Percentiles rank a stretch among this genome's conserved stretches.
phyloP scores from a whole-genome alignment of 2,888 invertebrate genomes.

The Prenolepis imparis region DNA sequence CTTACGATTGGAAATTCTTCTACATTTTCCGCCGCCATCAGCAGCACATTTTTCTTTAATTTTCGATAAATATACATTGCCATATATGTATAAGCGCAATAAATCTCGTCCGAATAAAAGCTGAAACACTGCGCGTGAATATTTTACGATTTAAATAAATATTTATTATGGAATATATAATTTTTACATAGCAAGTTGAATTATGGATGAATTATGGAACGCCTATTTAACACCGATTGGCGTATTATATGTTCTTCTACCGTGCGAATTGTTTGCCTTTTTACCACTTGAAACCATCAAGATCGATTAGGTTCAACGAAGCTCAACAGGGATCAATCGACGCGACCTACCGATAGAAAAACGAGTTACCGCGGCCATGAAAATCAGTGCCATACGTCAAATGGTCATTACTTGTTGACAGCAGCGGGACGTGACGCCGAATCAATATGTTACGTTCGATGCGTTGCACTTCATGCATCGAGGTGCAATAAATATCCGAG shows the following conservation, averaged over 20 bases:
- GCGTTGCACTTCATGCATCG: constrained; percentile 42
- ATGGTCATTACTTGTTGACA: constrained; percentile 50
- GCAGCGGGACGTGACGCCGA: constrained; percentile 44
- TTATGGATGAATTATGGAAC: neutral
- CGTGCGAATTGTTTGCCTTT: constrained; percentile 13
- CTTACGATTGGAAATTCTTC: constrained; percentile 15
- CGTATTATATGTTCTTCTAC: neutral
- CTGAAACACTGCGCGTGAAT: neutral
- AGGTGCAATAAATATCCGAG: constrained; percentile 48
- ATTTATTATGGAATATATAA: neutral
- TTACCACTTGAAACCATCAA: constrained; percentile 1
- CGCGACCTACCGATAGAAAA: constrained; percentile 28
- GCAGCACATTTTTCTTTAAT: neutral
- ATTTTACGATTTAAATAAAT: neutral
- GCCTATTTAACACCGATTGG: neutral
- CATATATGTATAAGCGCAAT: neutral
- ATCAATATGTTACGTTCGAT: constrained; percentile 53
- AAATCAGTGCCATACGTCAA: constrained; percentile 50
- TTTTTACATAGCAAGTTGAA: neutral
- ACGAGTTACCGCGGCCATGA: constrained; percentile 47
- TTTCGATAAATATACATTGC: neutral
- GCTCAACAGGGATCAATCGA: constrained; percentile 27
- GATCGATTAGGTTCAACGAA: constrained; percentile 42
- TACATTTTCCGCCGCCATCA: neutral
- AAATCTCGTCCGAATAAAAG: neutral